phyloP scores from a whole-genome alignment of 2,888 invertebrate species.

The Antitype chi region DNA sequence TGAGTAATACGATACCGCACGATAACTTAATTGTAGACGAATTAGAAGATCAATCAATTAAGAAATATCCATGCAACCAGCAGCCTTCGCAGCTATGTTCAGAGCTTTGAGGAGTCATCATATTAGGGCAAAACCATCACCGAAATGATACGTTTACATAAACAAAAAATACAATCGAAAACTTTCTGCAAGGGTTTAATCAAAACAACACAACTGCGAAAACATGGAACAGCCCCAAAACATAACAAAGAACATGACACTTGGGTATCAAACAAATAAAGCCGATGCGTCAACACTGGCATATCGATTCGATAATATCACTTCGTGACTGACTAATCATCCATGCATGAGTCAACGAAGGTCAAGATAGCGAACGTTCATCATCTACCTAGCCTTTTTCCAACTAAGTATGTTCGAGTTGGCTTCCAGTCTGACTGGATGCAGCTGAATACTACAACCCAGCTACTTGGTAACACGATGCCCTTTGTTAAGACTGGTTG shows the following conservation, averaged over 20 bases:
- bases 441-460: not conserved
- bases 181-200: conserved; percentile 24
- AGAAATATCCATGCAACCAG: conserved; percentile 7
- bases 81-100: not conserved
- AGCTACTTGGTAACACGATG: not conserved
- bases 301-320: conserved; percentile 60
- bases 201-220: conserved; percentile 27
- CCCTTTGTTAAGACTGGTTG: not conserved
- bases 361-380: conserved; percentile 72
- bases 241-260: conserved; percentile 44
- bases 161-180: not conserved
- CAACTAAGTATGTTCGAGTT: not conserved
- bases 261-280: conserved; percentile 54
- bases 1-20: too few species aligned
- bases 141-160: not conserved
- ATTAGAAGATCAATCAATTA: conserved; percentile 23
- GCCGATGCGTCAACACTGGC: conserved; percentile 50
- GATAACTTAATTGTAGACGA: too few species aligned
- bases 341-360: conserved; percentile 73
- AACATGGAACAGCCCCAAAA: conserved; percentile 35
- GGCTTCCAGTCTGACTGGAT: too few species aligned
- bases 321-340: conserved; percentile 68
- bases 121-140: not conserved
- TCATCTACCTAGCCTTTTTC: not conserved
- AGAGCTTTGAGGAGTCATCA: conserved; percentile 2